Base-by-base conservation (phyloP, 2,888 invertebrate species). In the Cephus spinipes region DNA sequence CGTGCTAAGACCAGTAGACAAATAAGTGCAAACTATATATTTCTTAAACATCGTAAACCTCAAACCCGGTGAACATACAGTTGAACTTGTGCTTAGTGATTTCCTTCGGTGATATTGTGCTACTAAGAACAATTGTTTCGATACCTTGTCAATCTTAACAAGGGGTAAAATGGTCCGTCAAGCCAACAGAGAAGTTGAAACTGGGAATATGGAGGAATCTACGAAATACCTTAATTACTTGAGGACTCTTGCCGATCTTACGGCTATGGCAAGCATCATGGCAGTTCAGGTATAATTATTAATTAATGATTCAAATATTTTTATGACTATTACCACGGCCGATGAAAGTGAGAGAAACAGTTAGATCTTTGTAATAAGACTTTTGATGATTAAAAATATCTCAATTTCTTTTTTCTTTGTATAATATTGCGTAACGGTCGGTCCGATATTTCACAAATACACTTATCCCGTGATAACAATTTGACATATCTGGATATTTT, bases 231-330 rank as follows among this genome's bases (percentile, higher is more conserved):
- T 88, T 74, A 85, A 83, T 79, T 88, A 88, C 80, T 81, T 89
- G 75, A 85, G 83, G 81, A 87, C 89, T 31, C 82, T 89, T 74
- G 89, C 89, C 74, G 89, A 89, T 78, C 83, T 89, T 73, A 85
- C 88, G 6, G 89, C 88, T 77, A 85, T 89, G 85, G 89, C 89
- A 36, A 88, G 89, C 80, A 88, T 89, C 75, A 82, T 89, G 81
- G 89, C 88, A 15, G 83, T 89, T 73, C 89, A 89, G 89, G 89
- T 89, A 89, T 75, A 76, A 32, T 40, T 40, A 15, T 15, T 40
- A 15, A 40, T 40, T 40, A 40, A 40, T 15, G 40, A 40, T 35
- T 68, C 11, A 12, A 23, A 11, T 23, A 69, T 36, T 73, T 34
- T 34, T 33, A 11, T 2, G 30, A 69, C 32, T 30, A 30, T 30